phyloP scores from a whole-genome alignment of 1,140 invertebrate genomes.

The Metaphire vulgaris region DNA sequence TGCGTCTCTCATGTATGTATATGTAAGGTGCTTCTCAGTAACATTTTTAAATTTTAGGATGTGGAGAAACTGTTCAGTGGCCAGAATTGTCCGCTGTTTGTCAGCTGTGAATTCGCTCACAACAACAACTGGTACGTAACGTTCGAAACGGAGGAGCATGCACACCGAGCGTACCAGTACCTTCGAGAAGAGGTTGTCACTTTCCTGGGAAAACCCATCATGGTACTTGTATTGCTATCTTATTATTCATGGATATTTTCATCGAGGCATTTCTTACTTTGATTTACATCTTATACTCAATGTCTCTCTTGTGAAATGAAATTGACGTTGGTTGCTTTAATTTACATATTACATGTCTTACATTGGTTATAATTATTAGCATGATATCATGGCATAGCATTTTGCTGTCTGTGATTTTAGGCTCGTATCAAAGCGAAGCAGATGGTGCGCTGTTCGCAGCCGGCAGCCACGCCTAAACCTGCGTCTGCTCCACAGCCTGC shows the following conservation, averaged over 20 bases:
- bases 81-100: conserved; percentile 74
- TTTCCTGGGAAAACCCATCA: conserved; percentile 72
- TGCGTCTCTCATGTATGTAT: too few relatives aligned
- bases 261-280: background rate
- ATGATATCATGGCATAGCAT: too few relatives aligned
- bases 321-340: too few relatives aligned
- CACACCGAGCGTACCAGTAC: conserved; percentile 79
- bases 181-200: conserved; percentile 74
- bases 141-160: conserved; percentile 86
- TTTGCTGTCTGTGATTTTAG: conserved; percentile 31
- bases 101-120: conserved; percentile 82
- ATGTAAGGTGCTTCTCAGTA: too few relatives aligned
- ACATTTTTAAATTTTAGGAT: conserved; percentile 40
- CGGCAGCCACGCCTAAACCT: background rate
- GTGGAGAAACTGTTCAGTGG: conserved; percentile 72
- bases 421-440: conserved; percentile 81
- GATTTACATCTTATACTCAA: too few relatives aligned
- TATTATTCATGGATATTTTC: too few relatives aligned
- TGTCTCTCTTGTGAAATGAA: too few relatives aligned
- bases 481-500: background rate
- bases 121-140: conserved; percentile 90
- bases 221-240: conserved; percentile 54
- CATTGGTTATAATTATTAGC: too few relatives aligned
- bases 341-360: too few relatives aligned
- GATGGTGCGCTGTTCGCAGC: background rate